Conservation (phyloP, 2,797 vertebrate genomes). For the Rhinoraja longicauda region DNA sequence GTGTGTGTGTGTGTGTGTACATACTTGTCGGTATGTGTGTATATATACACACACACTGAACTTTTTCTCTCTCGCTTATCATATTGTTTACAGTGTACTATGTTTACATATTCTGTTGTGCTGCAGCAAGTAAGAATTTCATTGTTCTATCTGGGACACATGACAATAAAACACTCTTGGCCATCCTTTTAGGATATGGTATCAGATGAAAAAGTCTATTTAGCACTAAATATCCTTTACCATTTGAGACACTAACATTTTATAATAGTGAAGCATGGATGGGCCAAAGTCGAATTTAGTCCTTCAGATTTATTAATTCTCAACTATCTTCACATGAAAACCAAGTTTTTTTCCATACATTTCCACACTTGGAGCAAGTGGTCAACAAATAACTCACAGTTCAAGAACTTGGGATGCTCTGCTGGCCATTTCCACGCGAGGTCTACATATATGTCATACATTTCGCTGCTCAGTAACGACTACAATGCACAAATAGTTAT, state of each 20-base stretch:
- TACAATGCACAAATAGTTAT: not conserved
- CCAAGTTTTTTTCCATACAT: not conserved
- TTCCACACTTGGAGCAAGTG: not conserved
- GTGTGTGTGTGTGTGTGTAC: no score
- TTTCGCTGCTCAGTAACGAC: not conserved
- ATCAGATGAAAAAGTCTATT: not conserved
- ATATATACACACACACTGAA: no score
- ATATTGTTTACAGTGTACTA: no score
- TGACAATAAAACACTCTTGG: no score
- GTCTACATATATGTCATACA: not conserved
- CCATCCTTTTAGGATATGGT: no score
- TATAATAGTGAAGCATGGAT: not conserved
- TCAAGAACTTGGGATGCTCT: not conserved
- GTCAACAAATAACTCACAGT: not conserved
- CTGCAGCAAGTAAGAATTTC: no score
- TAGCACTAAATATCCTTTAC: not conserved
- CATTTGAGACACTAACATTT: not conserved
- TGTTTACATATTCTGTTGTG: no score
- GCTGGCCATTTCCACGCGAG: not conserved
- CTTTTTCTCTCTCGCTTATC: no score
- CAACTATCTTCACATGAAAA: no score
- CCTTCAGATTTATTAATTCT: no score
- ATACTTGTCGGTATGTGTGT: no score
- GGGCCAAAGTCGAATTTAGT: not conserved
- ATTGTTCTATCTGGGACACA: no score